phyloP scores from a whole-genome alignment of 64 coral and sea anemone genomes.

The Pachyseris speciosa region DNA sequence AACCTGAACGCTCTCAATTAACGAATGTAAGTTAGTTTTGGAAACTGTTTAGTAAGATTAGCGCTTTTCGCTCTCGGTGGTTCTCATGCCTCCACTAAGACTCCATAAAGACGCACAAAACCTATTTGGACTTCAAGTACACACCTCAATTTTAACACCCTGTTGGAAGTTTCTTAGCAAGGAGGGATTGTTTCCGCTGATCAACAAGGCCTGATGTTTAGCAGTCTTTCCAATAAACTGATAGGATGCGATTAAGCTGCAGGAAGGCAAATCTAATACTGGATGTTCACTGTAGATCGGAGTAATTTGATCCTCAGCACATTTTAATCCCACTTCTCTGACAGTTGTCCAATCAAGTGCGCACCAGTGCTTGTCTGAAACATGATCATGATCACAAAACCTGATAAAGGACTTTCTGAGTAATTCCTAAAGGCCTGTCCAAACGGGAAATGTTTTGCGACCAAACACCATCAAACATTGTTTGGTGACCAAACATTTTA shows the following conservation, averaged over 20 bases:
- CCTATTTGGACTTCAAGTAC: no score
- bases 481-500: no score
- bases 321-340: background rate
- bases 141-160: constrained; percentile 20
- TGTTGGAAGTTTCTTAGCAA: background rate
- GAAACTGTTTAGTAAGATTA: no score
- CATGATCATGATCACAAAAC: background rate
- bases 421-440: no score
- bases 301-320: background rate
- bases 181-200: background rate
- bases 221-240: background rate
- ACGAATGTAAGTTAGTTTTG: no score
- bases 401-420: no score
- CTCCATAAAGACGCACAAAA: no score
- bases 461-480: no score
- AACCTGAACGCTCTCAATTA: no score
- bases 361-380: constrained; percentile 17
- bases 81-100: no score
- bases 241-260: constrained; percentile 17
- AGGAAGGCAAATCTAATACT: constrained; percentile 6
- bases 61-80: no score
- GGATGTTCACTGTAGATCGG: constrained; percentile 5
- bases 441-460: no score
- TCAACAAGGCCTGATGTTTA: background rate
- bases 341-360: background rate